These are phyloP conservation scores for Atlantisia rogersi DNA, from an alignment of 2,113 vertebrate species.

Conservation along the genomic window DNA sequence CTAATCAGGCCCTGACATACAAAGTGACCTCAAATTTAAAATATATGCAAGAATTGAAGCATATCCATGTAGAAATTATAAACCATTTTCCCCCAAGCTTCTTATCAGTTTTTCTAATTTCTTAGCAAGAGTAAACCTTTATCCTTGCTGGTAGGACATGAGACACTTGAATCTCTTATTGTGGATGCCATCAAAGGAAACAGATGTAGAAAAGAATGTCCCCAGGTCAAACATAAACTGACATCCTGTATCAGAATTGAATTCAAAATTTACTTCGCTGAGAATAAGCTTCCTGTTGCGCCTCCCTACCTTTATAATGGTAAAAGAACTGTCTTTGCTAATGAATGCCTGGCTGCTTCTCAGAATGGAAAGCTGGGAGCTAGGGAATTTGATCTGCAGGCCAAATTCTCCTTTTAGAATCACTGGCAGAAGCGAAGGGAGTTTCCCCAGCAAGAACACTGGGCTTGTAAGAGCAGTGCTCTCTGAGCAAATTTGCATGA, in stretches of 20 bases:
- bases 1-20: neutral
- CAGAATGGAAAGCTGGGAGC: neutral
- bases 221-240: neutral
- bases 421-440: neutral
- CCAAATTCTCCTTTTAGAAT: neutral
- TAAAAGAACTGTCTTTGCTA: neutral
- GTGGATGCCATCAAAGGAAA: neutral
- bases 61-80: neutral
- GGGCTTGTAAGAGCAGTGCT: neutral
- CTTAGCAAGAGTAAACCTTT: neutral
- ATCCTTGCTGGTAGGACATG: neutral
- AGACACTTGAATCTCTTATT: neutral
- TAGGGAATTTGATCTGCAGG: neutral
- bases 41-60: neutral
- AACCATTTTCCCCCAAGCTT: neutral
- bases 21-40: neutral
- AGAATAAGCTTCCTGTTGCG: neutral
- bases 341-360: neutral
- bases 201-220: neutral
- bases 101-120: neutral
- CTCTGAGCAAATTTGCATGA: neutral
- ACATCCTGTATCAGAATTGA: neutral
- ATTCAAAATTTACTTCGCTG: neutral
- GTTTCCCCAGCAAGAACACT: accelerated
- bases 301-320: neutral